Base-by-base conservation (phyloP, 2,888 invertebrate genomes). In the Liodrosophila aerea region DNA sequence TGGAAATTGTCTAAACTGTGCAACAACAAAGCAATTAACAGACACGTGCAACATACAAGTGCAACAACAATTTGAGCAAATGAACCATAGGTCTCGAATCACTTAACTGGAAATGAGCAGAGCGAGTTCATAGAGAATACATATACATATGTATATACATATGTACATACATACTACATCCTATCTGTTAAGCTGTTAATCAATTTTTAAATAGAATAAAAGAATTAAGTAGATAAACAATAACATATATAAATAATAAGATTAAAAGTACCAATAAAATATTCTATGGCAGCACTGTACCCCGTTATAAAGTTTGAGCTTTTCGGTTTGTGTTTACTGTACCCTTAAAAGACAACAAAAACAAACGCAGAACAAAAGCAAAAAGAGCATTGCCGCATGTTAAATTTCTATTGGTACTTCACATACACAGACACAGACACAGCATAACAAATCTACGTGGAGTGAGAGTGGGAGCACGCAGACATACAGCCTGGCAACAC, bases 21-120 rank as follows among this genome's bases (percentile, higher is more conserved):
- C 34, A 41, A 41, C 45, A 46, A 60, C 50, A 67, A 70, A 61
- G 36, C 61, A 83, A 77, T 82, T 77, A 77, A 66, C 85, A 75
- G 51, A 41, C 66, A 74, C 62, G 83, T 85, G 76, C 75, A 59
- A 76, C 51, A 65, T 51, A 59, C 22, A 41, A 50, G 16, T 46
- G 34, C 70, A 61, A 61, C 49, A 73, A 12, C 41, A n/a, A 11
- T 51, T 13, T 22, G 12, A 54, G 18, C 22, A n/a, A n/a, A n/a
- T n/a, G n/a, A n/a, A n/a, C n/a, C n/a, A 22, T 22, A 41, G 37
- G 40, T 45, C 40, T 46, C 27, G 15, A 44, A 39, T 22, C 56
- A 81, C 53, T 51, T 39, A 57, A 54, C 56, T 43, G 68, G 46
- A 63, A 73, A 66, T 53, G 39, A 15, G 36, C 18, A 58, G 15